Conservation (phyloP, 2,113 vertebrate genomes). For the Crotophaga sulcirostris region DNA sequence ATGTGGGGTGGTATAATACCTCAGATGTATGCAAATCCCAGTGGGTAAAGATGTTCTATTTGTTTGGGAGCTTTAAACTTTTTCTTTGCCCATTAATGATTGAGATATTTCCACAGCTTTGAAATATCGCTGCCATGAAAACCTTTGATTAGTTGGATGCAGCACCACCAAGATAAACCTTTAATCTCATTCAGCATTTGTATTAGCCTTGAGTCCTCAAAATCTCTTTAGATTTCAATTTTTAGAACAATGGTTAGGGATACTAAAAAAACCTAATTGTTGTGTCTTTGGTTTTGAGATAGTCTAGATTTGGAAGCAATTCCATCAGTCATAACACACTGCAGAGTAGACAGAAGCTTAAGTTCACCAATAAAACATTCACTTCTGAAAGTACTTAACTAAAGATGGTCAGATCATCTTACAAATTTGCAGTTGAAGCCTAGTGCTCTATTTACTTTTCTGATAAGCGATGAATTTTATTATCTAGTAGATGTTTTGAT, state of each 20-base stretch:
- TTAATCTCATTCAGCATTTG: neutral
- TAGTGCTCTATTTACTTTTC: neutral
- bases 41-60: neutral
- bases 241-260: neutral
- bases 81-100: neutral
- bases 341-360: neutral
- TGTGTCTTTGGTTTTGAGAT: neutral
- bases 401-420: neutral
- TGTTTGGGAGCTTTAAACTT: neutral
- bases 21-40: neutral
- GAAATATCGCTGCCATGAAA: neutral
- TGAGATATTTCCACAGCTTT: neutral
- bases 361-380: neutral
- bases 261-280: neutral
- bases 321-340: neutral
- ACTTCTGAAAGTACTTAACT: neutral
- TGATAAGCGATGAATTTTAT: neutral
- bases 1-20: neutral
- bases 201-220: neutral
- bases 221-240: neutral
- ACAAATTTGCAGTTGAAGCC: neutral
- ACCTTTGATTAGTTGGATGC: neutral
- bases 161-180: neutral
- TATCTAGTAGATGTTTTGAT: neutral
- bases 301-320: neutral